Evolutionary conservation across 2,888 invertebrate species (phyloP).

Genomic region (Dicroscelio sp.): DNA sequence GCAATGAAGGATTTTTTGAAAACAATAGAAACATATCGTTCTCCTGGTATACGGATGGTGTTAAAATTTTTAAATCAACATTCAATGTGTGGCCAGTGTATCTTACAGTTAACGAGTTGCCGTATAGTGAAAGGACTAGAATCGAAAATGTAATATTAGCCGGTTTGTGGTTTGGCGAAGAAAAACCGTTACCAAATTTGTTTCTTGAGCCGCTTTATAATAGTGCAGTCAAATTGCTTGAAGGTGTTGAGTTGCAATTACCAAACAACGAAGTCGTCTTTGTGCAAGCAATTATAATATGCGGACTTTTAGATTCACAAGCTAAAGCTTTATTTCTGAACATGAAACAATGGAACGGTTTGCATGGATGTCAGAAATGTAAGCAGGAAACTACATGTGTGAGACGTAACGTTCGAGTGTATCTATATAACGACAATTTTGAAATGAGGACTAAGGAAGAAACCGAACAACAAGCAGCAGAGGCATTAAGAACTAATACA

Average conservation of each 20-base stretch:
- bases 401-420: constrained; percentile 29
- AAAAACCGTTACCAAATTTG: neutral
- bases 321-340: constrained; percentile 70
- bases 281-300: constrained; percentile 21
- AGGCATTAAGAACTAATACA: neutral
- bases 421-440: constrained; percentile 60
- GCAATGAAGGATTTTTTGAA: constrained; percentile 37
- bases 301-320: constrained; percentile 61
- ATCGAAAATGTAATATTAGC: neutral
- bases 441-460: constrained; percentile 56
- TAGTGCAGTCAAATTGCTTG: neutral
- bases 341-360: constrained; percentile 62
- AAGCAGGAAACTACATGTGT: neutral
- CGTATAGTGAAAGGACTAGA: constrained; percentile 7
- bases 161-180: neutral
- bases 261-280: neutral
- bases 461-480: neutral
- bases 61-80: neutral
- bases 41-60: constrained; percentile 76
- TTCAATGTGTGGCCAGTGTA: neutral
- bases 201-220: neutral
- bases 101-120: neutral
- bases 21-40: constrained; percentile 43
- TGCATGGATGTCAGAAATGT: constrained; percentile 42
- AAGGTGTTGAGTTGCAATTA: neutral